Conservation (phyloP, 2,113 vertebrate species). For the Ibidorhyncha struthersii region DNA sequence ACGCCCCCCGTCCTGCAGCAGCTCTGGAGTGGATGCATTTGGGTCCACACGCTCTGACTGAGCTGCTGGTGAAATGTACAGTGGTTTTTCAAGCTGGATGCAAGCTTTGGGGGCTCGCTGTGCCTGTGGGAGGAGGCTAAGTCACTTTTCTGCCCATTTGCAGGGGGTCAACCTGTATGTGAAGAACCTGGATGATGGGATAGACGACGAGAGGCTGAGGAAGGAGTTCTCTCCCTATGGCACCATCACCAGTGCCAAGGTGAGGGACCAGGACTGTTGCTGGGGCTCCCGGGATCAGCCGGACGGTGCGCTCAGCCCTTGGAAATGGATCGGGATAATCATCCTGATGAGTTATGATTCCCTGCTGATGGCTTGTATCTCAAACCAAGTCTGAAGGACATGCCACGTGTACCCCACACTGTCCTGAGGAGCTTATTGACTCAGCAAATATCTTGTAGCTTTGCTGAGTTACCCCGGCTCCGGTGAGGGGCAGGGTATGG, state of each 20-base stretch:
- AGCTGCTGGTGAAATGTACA: too few relatives aligned
- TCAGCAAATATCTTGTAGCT: background rate
- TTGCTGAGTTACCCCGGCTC: background rate
- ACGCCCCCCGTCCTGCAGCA: accelerated
- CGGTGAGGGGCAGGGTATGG: background rate
- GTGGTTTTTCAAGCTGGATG: too few relatives aligned
- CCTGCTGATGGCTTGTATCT: background rate
- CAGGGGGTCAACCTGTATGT: conserved; percentile 97
- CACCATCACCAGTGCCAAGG: conserved; percentile 97
- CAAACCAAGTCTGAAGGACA: background rate
- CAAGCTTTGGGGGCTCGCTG: too few relatives aligned
- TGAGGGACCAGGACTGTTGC: conserved; percentile 13
- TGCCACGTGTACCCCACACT: background rate
- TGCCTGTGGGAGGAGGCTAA: background rate
- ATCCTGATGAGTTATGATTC: background rate
- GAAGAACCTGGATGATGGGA: conserved; percentile 94
- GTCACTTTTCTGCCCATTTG: background rate
- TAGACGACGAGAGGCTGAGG: conserved; percentile 88
- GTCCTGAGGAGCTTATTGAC: background rate
- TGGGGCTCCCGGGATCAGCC: background rate
- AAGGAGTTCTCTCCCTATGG: conserved; percentile 96
- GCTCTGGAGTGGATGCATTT: background rate
- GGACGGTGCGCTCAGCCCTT: background rate
- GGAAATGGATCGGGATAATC: background rate
- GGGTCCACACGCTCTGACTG: background rate